Evolutionary conservation across 53 echinoderm and acorn worm genomes (phyloP), one percentile per base, ranked within the genome.

Genomic region (Stichopus horrens): DNA sequence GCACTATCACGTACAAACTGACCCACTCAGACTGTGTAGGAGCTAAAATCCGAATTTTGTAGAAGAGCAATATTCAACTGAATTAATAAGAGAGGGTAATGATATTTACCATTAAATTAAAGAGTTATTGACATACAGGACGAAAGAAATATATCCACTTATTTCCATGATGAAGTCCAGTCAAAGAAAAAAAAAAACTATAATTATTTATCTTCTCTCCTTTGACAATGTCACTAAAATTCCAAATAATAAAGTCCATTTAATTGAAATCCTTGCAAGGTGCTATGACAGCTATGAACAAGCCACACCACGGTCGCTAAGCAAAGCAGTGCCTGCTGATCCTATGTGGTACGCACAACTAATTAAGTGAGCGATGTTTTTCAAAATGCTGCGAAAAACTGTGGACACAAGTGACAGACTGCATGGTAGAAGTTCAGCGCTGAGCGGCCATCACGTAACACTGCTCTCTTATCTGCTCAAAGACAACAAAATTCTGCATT

Each of bases 401-500:
- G 71, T 71, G 71, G 18, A 20, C 71, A 18, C 14, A 71, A 6
- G 71, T 20, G 71, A 71, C 71, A 71, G 16, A 16, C 63, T 63
- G 11, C 18, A 7, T 6, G 18, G 60, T 37, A 5, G 60, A 71
- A 18, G 71, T 71, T 71, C 71, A 71, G 71, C n/a, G 7, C 1
- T 59, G 59, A 7, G 19, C 71, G 71, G 20, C 7, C 7, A 16
- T n/a, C 19, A 18, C 19, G 37, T 37, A 37, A 37, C 37, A 18
- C 71, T 18, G 16, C 19, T 71, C 20, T 1, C 71, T 5, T 71
- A 18, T 71, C 71, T 0, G 5, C 7, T 18, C n/a, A 16, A 71
- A 71, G 71, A 71, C 71, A 71, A 71, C 18, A 71, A 59, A 71
- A 71, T 71, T 71, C 81, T 20, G 58, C 81, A 81, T 81, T 58